phyloP scores from a whole-genome alignment of 2,113 vertebrate genomes.

The Melanostigma gelatinosum region DNA sequence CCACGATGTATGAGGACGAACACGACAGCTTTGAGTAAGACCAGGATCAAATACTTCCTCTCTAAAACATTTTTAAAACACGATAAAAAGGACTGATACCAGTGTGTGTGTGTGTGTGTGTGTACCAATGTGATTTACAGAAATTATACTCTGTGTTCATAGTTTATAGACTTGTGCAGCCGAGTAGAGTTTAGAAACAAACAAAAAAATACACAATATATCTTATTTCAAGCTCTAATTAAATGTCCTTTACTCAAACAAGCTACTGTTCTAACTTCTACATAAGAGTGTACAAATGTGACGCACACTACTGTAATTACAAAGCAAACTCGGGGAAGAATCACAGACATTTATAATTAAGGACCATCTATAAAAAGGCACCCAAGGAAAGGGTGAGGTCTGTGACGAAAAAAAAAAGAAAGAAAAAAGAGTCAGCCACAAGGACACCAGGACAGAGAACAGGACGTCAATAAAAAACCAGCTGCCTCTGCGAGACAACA shows the following conservation, averaged over 20 bases:
- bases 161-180: background rate
- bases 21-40: constrained; percentile 47
- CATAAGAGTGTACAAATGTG: constrained; percentile 51
- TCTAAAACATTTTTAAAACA: constrained; percentile 12
- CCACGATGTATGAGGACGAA: constrained; percentile 41
- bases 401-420: constrained; percentile 4
- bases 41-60: constrained; percentile 23
- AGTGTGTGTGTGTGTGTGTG: background rate
- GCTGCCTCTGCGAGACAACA: constrained; percentile 3
- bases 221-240: background rate
- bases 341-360: constrained; percentile 82
- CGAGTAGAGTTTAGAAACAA: background rate
- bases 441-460: constrained; percentile 41
- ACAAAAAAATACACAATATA: constrained; percentile 5
- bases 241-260: constrained; percentile 10
- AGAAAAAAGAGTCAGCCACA: constrained; percentile 38
- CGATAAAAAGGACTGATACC: background rate
- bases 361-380: constrained; percentile 77
- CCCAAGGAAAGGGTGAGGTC: constrained; percentile 75
- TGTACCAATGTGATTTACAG: background rate
- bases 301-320: constrained; percentile 75
- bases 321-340: constrained; percentile 66
- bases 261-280: constrained; percentile 24
- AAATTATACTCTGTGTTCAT: background rate
- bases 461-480: constrained; percentile 30